These are phyloP conservation scores for Enteromius paludinosus DNA, from an alignment of 2,797 vertebrate genomes.

Conservation along the genomic window DNA sequence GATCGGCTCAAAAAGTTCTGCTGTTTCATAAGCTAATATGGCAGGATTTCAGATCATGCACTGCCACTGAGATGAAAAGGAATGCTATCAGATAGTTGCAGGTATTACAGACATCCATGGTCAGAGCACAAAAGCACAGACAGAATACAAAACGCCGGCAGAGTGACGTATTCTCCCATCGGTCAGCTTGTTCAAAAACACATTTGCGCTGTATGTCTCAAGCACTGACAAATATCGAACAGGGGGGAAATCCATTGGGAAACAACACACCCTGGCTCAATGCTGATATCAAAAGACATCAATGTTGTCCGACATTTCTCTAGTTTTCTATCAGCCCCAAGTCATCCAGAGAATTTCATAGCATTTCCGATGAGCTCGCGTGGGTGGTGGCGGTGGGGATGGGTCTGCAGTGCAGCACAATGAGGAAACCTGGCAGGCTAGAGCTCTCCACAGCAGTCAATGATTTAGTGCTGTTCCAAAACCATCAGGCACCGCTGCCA, in stretches of 20 bases:
- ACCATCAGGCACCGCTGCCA: slow-evolving; percentile 42
- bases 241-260: slow-evolving; percentile 14
- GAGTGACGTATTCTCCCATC: neutral
- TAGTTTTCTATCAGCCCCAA: slow-evolving; percentile 20
- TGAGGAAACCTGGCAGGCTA: slow-evolving; percentile 45
- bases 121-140: slow-evolving; percentile 15
- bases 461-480: slow-evolving; percentile 56
- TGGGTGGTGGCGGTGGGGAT: slow-evolving; percentile 49
- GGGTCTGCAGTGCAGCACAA: slow-evolving; percentile 38
- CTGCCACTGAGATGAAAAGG: neutral
- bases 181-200: slow-evolving; percentile 19
- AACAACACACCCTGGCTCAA: slow-evolving; percentile 23
- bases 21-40: slow-evolving; percentile 6
- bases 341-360: slow-evolving; percentile 42
- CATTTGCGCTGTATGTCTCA: neutral
- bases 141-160: neutral
- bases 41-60: neutral
- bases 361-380: slow-evolving; percentile 45
- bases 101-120: neutral
- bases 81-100: neutral
- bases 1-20: neutral
- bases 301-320: slow-evolving; percentile 14
- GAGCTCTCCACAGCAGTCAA: slow-evolving; percentile 30
- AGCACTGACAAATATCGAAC: slow-evolving; percentile 21
- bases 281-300: slow-evolving; percentile 34